These are phyloP conservation scores for Hippopotamyrus pictus DNA, from an alignment of 2,797 vertebrate genomes.

Conservation along the genomic window DNA sequence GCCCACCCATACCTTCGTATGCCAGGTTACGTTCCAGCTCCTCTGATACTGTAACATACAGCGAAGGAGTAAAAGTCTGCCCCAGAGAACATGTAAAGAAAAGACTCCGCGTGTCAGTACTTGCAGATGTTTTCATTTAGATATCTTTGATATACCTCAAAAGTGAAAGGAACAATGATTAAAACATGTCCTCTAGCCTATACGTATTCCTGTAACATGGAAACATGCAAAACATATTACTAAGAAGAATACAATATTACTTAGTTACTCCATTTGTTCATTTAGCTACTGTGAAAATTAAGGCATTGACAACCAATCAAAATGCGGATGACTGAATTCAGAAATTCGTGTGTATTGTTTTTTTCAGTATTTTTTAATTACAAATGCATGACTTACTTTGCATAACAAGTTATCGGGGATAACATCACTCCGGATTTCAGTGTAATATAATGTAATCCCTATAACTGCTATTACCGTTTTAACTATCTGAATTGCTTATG, in stretches of 20 bases:
- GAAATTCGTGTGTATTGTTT: background rate
- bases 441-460: background rate
- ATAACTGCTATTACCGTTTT: background rate
- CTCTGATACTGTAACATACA: background rate
- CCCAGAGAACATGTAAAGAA: background rate
- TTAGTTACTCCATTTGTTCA: background rate
- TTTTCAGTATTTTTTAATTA: background rate
- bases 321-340: background rate
- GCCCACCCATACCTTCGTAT: background rate
- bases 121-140: conserved; percentile 1
- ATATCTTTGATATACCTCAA: background rate
- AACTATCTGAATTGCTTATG: background rate
- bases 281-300: background rate
- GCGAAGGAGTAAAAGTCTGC: background rate
- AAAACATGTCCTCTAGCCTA: background rate
- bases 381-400: background rate
- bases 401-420: background rate
- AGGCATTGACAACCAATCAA: background rate
- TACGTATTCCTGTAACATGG: background rate
- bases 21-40: background rate
- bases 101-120: background rate
- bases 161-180: background rate
- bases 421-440: background rate
- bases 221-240: background rate
- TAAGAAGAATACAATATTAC: background rate